Evolutionary conservation across 2,888 invertebrate species (phyloP), one percentile per base, ranked within the genome.

Genomic region (Agrochola lychnidis): DNA sequence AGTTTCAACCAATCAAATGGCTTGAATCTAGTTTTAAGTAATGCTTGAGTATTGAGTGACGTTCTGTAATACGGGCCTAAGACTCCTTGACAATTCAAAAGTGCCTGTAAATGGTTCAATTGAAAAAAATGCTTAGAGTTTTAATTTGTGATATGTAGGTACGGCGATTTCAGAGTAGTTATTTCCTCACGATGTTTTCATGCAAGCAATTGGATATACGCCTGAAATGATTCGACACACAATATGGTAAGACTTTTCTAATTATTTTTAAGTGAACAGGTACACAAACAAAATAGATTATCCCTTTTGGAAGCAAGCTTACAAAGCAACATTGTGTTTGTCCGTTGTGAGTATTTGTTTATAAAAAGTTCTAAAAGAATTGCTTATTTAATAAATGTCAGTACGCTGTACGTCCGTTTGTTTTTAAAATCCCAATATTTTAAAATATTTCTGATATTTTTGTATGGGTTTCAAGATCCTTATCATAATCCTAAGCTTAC

Each of bases 281-380:
- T 59, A 51, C 40, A 66, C 36, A 61, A 69, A 66, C 36, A 61
- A 69, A 63, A 70, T n/a, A 40, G 40, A 63, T 57, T 48, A 77
- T 56, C 40, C 25, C 2, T 30, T 76, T 40, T 56, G 53, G 19
- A 30, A n/a, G 9, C 14, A 22, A 56, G 22, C 56, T 63, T 36
- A 36, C 10, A 59, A 40, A 59, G 12, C 57, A 48, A 42, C 19
- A n/a, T 9, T 51, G 3, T 48, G 12, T 40, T 14, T 19, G 22
- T 19, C n/a, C 25, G 14, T 57, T 16, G 9, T 14, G 2, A 61
- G 16, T 25, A 62, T 40, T 48, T 62, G 16, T 69, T 42, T 25
- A 16, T 19, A 40, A 76, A 76, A 78, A 53, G 3, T 9, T 9
- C 36, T 16, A n/a, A 45, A 53, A 25, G 0, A 69, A 69, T 36